Evolutionary conservation across 2,113 vertebrate genomes (phyloP).

Genomic region (Labeo rohita): DNA sequence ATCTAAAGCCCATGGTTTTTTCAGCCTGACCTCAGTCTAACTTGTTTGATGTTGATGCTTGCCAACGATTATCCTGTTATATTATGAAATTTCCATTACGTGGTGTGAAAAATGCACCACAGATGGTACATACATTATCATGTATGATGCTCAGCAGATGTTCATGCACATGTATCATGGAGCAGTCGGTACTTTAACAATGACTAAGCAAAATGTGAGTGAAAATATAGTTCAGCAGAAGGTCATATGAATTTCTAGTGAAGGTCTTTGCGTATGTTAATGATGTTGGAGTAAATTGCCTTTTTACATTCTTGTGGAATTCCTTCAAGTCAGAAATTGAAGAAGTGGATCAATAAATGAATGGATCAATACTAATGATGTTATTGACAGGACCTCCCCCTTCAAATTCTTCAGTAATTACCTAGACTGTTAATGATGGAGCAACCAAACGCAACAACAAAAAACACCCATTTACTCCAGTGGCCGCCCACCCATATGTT

Average conservation of each 20-base stretch:
- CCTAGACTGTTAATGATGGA: not conserved
- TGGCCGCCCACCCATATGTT: not conserved
- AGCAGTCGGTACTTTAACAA: conserved; percentile 36
- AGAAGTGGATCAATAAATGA: not conserved
- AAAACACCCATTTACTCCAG: not conserved
- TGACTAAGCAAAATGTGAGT: conserved; percentile 38
- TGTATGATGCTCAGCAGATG: conserved; percentile 14
- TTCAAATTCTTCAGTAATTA: conserved; percentile 20
- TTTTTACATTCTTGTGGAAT: not conserved
- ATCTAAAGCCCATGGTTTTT: not conserved
- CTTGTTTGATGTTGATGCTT: not conserved
- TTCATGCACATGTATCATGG: not conserved
- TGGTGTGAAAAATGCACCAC: not conserved
- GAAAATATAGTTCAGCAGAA: conserved; percentile 11
- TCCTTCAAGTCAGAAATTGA: not conserved
- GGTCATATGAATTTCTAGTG: not conserved
- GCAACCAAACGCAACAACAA: not conserved
- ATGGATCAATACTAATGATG: conserved; percentile 6
- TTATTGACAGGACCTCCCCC: conserved; percentile 9
- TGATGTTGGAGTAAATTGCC: not conserved
- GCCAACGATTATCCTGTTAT: not conserved
- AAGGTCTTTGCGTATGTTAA: not conserved
- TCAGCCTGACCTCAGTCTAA: not conserved
- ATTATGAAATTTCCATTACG: not conserved
- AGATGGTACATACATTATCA: not conserved